phyloP scores from a whole-genome alignment of 2,888 invertebrate genomes.

The Pasiphila rectangulata region DNA sequence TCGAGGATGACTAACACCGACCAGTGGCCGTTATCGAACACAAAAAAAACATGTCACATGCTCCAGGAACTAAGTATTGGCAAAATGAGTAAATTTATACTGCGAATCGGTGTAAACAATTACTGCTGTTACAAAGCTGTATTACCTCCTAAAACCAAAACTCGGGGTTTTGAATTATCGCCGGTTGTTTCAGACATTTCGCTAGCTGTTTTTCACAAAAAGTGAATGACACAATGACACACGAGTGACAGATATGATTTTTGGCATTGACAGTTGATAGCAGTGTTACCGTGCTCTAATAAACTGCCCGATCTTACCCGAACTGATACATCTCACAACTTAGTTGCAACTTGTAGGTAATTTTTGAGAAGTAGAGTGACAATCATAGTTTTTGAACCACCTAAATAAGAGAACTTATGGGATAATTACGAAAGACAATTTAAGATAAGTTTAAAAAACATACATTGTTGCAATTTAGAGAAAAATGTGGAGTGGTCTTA shows the following conservation, averaged over 20 bases:
- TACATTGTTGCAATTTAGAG: too few species aligned
- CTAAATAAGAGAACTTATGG: too few species aligned
- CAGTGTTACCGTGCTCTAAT: conserved; percentile 26
- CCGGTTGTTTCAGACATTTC: conserved; percentile 73
- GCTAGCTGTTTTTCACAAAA: conserved; percentile 55
- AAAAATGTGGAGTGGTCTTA: too few species aligned
- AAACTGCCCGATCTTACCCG: too few species aligned
- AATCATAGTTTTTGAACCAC: too few species aligned
- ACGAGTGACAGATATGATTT: conserved; percentile 16
- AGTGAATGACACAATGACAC: conserved; percentile 48
- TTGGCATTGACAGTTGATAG: conserved; percentile 17
- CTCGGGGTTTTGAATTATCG: conserved; percentile 73
- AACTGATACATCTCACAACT: too few species aligned
- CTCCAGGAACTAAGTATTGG: neutral
- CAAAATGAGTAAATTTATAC: neutral
- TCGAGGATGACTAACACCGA: conserved; percentile 67
- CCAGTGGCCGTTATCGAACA: conserved; percentile 59
- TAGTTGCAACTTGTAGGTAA: too few species aligned
- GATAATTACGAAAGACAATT: too few species aligned
- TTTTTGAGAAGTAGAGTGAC: too few species aligned
- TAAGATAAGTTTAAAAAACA: too few species aligned
- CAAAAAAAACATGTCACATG: conserved; percentile 40
- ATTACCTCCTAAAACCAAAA: conserved; percentile 75
- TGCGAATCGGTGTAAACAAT: neutral
- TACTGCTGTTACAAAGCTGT: conserved; percentile 6